A percentile compares a stretch with the other conserved stretches of the same genome.
Conservation (phyloP, 1,140 invertebrate species). For the Drosophila aff. region DNA sequence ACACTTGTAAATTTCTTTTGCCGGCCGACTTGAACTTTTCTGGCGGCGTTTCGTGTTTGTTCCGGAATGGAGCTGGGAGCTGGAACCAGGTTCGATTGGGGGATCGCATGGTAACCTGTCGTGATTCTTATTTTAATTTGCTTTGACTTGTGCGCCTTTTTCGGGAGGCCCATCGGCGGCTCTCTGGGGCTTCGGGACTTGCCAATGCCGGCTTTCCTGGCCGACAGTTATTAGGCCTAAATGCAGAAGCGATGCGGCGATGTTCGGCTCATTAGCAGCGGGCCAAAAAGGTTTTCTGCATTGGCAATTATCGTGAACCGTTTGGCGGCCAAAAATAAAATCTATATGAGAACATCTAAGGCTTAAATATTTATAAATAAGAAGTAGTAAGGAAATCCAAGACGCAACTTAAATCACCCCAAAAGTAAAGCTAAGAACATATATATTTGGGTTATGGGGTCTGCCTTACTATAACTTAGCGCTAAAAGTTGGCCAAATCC, state of each 20-base stretch:
- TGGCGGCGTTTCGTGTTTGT: constrained; percentile 72
- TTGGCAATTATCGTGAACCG: constrained; percentile 33
- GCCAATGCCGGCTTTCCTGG: constrained; percentile 39
- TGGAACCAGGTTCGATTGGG: constrained; percentile 44
- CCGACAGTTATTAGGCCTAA: constrained; percentile 78
- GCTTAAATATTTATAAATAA: neutral
- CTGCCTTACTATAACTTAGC: constrained; percentile 28
- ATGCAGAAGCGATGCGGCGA: constrained; percentile 69
- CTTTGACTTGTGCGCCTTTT: constrained; percentile 81
- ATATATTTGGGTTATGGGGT: constrained; percentile 25
- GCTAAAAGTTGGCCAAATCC: constrained; percentile 31
- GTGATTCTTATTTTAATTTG: constrained; percentile 84
- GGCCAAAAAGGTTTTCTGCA: constrained; percentile 39
- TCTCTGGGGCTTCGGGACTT: constrained; percentile 16
- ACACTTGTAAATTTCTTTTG: constrained; percentile 77
- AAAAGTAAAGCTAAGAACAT: constrained; percentile 24
- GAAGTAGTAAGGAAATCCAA: neutral
- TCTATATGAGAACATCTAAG: neutral
- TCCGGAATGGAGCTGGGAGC: constrained; percentile 36
- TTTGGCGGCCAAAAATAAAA: constrained; percentile 10
- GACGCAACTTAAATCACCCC: neutral
- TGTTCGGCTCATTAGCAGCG: constrained; percentile 75
- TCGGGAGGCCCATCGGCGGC: constrained; percentile 49
- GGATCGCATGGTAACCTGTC: constrained; percentile 81
- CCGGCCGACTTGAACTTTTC: constrained; percentile 48